A percentile compares a stretch with the other conserved stretches of the same genome.
phyloP scores from a whole-genome alignment of 1,140 invertebrate genomes.

The Drosophila bipectinata region DNA sequence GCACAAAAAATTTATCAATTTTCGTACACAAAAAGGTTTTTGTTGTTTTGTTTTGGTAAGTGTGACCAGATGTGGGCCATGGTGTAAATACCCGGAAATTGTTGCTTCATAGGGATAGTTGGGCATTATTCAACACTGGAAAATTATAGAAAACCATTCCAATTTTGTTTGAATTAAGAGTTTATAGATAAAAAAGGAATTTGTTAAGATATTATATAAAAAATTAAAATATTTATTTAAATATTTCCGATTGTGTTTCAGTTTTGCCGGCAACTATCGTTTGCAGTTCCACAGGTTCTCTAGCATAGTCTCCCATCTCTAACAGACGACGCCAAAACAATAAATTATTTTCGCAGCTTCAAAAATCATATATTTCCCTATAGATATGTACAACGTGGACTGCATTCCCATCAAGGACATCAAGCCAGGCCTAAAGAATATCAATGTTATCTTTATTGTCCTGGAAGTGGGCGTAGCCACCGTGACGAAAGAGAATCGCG shows the following conservation, averaged over 20 bases:
- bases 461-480: constrained; percentile 93
- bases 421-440: constrained; percentile 94
- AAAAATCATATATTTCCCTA: background rate
- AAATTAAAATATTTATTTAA: background rate
- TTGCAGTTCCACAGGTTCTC: background rate
- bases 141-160: background rate
- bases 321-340: constrained; percentile 15
- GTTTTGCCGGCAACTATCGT: background rate
- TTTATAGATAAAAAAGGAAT: background rate
- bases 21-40: constrained; percentile 47
- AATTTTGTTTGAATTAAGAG: too few relatives aligned
- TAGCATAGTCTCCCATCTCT: constrained; percentile 1
- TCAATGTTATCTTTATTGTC: constrained; percentile 96
- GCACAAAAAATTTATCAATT: constrained; percentile 6
- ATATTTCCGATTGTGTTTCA: background rate
- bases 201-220: background rate
- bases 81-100: background rate
- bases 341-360: background rate
- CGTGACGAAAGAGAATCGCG: constrained; percentile 96
- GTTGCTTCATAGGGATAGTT: constrained; percentile 1
- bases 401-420: constrained; percentile 87
- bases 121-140: constrained; percentile 7
- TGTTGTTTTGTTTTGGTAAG: constrained; percentile 48
- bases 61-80: constrained; percentile 13
- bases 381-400: constrained; percentile 72